A percentile compares a stretch with the other conserved stretches of the same genome.
Conservation (phyloP, 1,140 invertebrate genomes). For the Andrena cerasifolii region DNA sequence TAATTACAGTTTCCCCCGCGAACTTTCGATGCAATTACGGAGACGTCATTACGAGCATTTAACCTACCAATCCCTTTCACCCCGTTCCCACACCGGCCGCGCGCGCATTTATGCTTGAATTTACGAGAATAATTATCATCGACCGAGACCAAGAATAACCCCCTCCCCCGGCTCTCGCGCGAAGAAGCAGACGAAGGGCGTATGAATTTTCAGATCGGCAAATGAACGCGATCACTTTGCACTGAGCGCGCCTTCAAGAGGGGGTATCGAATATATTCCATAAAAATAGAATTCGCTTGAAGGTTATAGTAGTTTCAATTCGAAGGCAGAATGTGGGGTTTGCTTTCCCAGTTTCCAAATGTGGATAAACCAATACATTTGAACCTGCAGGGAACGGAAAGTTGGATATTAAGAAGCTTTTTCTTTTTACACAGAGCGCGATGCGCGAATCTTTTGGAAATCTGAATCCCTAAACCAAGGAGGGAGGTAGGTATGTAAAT, state of each 20-base stretch:
- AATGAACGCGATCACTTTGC: neutral
- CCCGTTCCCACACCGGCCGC: constrained; percentile 9
- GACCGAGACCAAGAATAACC: constrained; percentile 54
- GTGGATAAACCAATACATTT: too few species aligned
- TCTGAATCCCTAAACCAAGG: too few species aligned
- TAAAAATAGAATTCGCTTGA: neutral
- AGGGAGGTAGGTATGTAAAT: too few species aligned
- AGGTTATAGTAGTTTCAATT: too few species aligned
- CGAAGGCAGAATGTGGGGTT: too few species aligned
- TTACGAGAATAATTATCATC: constrained; percentile 72
- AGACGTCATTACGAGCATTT: constrained; percentile 74
- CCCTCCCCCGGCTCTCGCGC: neutral
- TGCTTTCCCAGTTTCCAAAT: too few species aligned
- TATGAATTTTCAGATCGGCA: constrained; percentile 6
- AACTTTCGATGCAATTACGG: constrained; percentile 75
- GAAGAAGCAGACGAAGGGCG: constrained; percentile 24
- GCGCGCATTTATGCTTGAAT: constrained; percentile 64
- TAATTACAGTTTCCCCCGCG: constrained; percentile 74
- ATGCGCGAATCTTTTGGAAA: too few species aligned
- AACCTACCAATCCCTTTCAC: constrained; percentile 45
- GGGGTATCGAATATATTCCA: neutral
- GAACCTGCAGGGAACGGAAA: too few species aligned
- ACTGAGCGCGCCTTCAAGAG: too few species aligned
- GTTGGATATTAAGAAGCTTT: too few species aligned
- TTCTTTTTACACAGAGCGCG: too few species aligned